Base-by-base conservation (phyloP, 2,888 invertebrate genomes). In the Brenthis daphne region DNA sequence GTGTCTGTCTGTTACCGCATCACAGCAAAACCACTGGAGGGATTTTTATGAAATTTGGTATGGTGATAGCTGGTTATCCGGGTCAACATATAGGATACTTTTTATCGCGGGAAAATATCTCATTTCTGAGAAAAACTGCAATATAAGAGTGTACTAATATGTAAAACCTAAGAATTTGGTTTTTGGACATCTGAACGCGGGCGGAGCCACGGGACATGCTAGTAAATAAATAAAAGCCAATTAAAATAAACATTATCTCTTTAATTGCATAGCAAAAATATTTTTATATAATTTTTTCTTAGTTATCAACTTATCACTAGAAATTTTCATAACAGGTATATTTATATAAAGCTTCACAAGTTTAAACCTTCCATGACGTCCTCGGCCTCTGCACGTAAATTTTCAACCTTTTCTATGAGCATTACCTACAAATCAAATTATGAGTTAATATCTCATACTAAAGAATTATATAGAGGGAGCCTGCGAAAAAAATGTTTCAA, bases 361-460 rank as follows among this genome's bases (percentile, higher is more conserved):
- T 94, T 94, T 1, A 94, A 82, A 69, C 93, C 94, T 72, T 95
- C 95, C 82, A 96, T 88, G 0, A 96, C 94, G 64, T 95, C 95
- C 82, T 96, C 96, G 0, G 96, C 97, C 87, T 98, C 97, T 69
- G 98, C 98, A 75, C 96, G 94, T 65, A 98, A 90, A 78, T 96
- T 96, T 82, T 98, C 98, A n/a, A 97, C 95, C 86, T 96, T 96
- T 84, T 97, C 96, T 80, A 97, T 94, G 63, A 98, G 87, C 80
- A 96, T 92, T 88, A 98, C 94, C 97, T 98, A 88, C 11, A 71
- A 70, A 57, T n/a, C 53, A 64, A 65, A 47, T 51, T 43, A 3
- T 57, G 8, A 47, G 13, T 24, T n/a, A 24, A 65, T 48, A 8
- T 13, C 11, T 13, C 6, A 20, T 12, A 58, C 8, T 58, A 64